Percentiles rank a stretch among this genome's conserved stretches.
phyloP scores from a whole-genome alignment of 2,113 vertebrate genomes.

The Pholis gunnellus region DNA sequence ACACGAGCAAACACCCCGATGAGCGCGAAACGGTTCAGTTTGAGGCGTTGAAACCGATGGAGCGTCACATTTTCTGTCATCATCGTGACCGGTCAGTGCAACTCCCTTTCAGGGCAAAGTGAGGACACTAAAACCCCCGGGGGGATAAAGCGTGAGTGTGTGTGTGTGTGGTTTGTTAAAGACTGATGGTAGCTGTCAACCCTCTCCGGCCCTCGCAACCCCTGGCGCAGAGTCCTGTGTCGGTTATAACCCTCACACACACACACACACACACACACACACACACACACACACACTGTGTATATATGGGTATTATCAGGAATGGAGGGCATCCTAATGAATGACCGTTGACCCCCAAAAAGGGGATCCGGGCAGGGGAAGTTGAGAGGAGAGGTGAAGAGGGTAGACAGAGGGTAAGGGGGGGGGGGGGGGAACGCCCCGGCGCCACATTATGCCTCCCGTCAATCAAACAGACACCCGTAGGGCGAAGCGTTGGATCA shows the following conservation, averaged over 20 bases:
- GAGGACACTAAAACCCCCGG: conserved; percentile 65
- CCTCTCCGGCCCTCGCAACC: conserved; percentile 50
- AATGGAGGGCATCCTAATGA: conserved; percentile 70
- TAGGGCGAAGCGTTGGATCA: not conserved
- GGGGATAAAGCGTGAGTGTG: conserved; percentile 34
- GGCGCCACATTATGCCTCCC: conserved; percentile 79
- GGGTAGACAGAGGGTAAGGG: conserved; percentile 67
- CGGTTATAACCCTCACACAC: conserved; percentile 29
- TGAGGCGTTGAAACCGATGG: not conserved
- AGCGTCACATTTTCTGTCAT: conserved; percentile 60
- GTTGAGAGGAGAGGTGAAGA: conserved; percentile 76
- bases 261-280: conserved; percentile 1
- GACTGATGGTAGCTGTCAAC: conserved; percentile 77
- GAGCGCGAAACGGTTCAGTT: not conserved
- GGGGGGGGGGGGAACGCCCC: conserved; percentile 19
- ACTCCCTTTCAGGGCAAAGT: conserved; percentile 63
- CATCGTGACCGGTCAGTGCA: conserved; percentile 57
- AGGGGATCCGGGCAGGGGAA: conserved; percentile 77
- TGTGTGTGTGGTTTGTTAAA: conserved; percentile 44
- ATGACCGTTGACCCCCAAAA: conserved; percentile 70
- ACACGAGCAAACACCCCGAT: not conserved
- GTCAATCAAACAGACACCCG: conserved; percentile 71
- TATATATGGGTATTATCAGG: conserved; percentile 62
- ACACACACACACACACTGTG: not conserved
- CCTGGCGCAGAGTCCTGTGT: conserved; percentile 42